Evolutionary conservation across 2,113 vertebrate species (phyloP), one percentile per base, ranked within the genome.

Genomic region (Bettongia penicillata): DNA sequence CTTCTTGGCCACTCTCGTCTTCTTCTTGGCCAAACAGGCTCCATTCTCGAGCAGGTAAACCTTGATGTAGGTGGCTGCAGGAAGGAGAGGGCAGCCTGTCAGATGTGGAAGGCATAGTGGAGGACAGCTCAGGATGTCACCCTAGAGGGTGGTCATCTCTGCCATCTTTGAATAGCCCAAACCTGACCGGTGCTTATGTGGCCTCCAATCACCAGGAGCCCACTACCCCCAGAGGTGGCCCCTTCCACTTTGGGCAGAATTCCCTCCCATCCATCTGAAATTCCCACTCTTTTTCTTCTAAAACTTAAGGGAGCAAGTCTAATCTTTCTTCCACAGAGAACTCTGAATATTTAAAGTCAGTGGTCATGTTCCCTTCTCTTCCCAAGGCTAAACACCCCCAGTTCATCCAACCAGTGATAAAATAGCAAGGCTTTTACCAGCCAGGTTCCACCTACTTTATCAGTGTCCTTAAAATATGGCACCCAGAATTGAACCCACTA

Each of bases 11-110:
- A 98, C 98, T 99, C 99, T 99, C 94, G 99, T 99, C 98, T 99
- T 99, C 98, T 99, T 99, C 98, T 99, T 99, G 97, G 99, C 99
- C 98, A 99, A 98, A 97, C 99, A 99, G 95, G 98, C 95, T 0
- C 99, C 99, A 0, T 99, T 99, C 98, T 99, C 99, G 97, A 99
- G 97, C 94, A 99, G 98, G 89, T 99, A 99, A 68, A 99, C 99
- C 96, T 99, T 99, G 61, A 99, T 99, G 0, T 99, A 99, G 51
- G 99, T 99, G 37, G 99, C 99, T 99, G 97, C 2, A 96, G 94
- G 47, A 92, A 50, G 0, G 3, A 94, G 94, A 2, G 90, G 53
- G 24, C 53, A 53, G 7, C 1, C 0, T 11, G 1, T 84, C 68
- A 84, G 7, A 14, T 23, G 31, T 22, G n/a, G 91, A 95, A 26